Conservation (phyloP, 2,888 invertebrate genomes). For the Cosmia trapezina region DNA sequence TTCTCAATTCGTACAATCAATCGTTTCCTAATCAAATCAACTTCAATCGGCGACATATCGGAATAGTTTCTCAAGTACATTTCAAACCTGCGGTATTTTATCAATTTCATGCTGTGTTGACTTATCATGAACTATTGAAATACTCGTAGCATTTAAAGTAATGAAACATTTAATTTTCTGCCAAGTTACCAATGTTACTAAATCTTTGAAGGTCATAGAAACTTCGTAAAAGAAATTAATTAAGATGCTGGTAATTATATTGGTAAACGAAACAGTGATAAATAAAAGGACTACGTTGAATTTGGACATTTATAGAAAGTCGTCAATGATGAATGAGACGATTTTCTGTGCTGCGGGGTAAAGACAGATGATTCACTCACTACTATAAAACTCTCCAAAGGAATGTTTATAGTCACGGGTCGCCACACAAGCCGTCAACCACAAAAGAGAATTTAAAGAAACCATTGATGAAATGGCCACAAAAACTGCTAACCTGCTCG, state of each 20-base stretch:
- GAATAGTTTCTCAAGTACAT: slow-evolving; percentile 53
- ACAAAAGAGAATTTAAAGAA: slow-evolving; percentile 39
- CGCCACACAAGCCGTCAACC: slow-evolving; percentile 28
- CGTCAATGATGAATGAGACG: slow-evolving; percentile 14
- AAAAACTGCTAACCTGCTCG: slow-evolving; percentile 47
- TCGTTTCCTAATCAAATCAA: slow-evolving; percentile 43
- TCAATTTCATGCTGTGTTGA: slow-evolving; percentile 74
- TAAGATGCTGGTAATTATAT: slow-evolving; percentile 44
- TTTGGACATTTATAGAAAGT: slow-evolving; percentile 38
- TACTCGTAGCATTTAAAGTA: slow-evolving; percentile 61
- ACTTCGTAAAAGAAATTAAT: slow-evolving; percentile 48
- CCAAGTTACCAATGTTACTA: slow-evolving; percentile 66
- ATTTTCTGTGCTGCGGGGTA: background rate
- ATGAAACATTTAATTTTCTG: slow-evolving; percentile 71
- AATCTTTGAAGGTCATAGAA: slow-evolving; percentile 69
- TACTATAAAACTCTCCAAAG: slow-evolving; percentile 18
- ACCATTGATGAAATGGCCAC: slow-evolving; percentile 51
- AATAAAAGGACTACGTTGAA: slow-evolving; percentile 31
- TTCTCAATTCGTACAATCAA: slow-evolving; percentile 19
- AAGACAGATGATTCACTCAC: background rate
- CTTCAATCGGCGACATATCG: slow-evolving; percentile 39
- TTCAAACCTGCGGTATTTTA: slow-evolving; percentile 63
- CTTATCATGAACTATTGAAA: slow-evolving; percentile 64
- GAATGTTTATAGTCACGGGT: slow-evolving; percentile 45
- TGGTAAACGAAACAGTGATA: slow-evolving; percentile 37